Conservation (phyloP, 2,113 vertebrate species). For the Anhinga anhinga region DNA sequence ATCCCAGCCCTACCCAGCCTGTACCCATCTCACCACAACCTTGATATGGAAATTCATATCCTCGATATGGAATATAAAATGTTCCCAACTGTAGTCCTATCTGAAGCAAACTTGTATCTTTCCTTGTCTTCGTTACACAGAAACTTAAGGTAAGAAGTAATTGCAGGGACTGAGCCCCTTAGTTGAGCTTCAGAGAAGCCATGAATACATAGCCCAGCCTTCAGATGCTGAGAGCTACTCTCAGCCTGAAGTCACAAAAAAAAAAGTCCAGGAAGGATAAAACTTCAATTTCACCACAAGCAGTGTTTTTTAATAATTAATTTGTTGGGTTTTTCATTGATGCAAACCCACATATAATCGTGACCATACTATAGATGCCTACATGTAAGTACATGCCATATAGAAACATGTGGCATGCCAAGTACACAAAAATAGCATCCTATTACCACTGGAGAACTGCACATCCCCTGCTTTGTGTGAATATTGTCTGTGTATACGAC, state of each 20-base stretch:
- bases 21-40: neutral
- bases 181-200: neutral
- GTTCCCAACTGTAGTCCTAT: neutral
- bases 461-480: neutral
- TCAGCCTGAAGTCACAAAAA: neutral
- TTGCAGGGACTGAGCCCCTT: neutral
- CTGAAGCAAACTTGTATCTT: neutral
- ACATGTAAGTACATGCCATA: neutral
- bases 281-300: neutral
- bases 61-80: neutral
- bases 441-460: neutral
- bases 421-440: neutral
- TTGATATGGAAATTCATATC: neutral
- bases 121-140: neutral
- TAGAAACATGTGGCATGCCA: neutral
- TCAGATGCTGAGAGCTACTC: neutral
- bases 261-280: neutral
- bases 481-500: neutral
- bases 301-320: neutral
- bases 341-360: rapidly evolving
- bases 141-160: neutral
- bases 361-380: neutral
- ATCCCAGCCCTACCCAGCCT: neutral
- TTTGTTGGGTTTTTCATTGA: neutral
- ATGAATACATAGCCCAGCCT: neutral